phyloP scores from a whole-genome alignment of 2,113 vertebrate genomes.

The Ammodytes dubius region DNA sequence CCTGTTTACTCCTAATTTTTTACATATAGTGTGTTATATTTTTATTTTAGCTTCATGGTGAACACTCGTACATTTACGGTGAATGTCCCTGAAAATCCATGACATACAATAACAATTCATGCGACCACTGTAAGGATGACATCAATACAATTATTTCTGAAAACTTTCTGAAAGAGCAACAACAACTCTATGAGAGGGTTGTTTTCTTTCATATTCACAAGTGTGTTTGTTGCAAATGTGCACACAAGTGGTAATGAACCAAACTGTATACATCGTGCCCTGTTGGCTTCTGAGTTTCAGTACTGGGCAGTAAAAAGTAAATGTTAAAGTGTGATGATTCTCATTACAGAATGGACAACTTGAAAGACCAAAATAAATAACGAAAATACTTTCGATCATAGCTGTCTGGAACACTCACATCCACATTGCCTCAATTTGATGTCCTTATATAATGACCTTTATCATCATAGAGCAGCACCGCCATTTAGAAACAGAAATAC shows the following conservation, averaged over 20 bases:
- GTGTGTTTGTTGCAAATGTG: background rate
- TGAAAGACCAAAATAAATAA: slow-evolving; percentile 1
- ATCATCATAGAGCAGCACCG: background rate
- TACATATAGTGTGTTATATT: background rate
- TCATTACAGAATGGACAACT: background rate
- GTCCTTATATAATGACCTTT: background rate
- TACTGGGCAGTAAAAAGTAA: background rate
- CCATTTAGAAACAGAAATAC: background rate
- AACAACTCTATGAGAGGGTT: slow-evolving; percentile 1
- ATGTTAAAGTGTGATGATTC: slow-evolving; percentile 2
- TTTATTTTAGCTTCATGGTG: background rate
- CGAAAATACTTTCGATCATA: background rate
- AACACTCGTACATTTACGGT: background rate
- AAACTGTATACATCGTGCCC: background rate
- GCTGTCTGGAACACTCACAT: background rate
- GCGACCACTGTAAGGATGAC: slow-evolving; percentile 1
- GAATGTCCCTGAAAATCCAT: background rate
- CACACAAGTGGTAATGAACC: background rate
- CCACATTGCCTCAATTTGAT: background rate
- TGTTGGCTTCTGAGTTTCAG: background rate
- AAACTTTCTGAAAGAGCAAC: background rate
- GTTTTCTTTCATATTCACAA: slow-evolving; percentile 9
- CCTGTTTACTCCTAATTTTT: background rate
- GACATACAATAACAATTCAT: background rate
- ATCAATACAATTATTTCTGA: background rate